phyloP scores from a whole-genome alignment of 2,888 invertebrate species.

The Mythimna pallens region DNA sequence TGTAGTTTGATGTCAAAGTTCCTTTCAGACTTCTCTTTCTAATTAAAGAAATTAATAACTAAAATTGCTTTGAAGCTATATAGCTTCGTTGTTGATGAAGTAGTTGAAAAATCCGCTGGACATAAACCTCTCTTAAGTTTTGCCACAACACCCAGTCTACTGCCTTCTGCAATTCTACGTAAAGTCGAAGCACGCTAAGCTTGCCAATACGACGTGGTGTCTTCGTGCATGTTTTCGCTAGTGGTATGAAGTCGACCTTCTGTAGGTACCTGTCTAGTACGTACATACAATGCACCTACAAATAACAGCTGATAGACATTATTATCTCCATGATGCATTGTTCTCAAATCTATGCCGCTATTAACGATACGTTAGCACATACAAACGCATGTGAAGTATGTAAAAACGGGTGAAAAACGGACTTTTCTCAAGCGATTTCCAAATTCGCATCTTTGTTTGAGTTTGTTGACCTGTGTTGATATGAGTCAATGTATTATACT shows the following conservation, averaged over 20 bases:
- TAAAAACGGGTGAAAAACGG: constrained; percentile 52
- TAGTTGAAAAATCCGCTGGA: too few species aligned
- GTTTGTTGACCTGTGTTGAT: constrained; percentile 45
- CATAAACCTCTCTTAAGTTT: too few species aligned
- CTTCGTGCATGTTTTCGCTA: background rate
- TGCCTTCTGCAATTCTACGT: too few species aligned
- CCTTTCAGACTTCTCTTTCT: too few species aligned
- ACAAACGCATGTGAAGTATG: constrained; percentile 50
- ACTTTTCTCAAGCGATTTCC: constrained; percentile 65
- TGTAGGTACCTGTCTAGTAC: background rate
- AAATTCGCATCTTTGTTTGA: constrained; percentile 67
- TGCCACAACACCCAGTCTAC: too few species aligned
- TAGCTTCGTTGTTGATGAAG: too few species aligned
- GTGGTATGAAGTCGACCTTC: background rate
- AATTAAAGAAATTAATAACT: too few species aligned
- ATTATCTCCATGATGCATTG: constrained; percentile 64
- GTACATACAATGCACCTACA: constrained; percentile 46
- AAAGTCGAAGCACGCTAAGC: background rate
- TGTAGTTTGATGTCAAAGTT: too few species aligned
- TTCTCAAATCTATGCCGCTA: constrained; percentile 70
- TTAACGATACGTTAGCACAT: constrained; percentile 68
- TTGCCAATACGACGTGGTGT: background rate
- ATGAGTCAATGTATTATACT: constrained; percentile 44
- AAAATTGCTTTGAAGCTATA: too few species aligned
- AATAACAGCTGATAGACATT: constrained; percentile 54